Base-by-base conservation (phyloP, 2,888 invertebrate genomes). In the Coelopa pilipes region DNA sequence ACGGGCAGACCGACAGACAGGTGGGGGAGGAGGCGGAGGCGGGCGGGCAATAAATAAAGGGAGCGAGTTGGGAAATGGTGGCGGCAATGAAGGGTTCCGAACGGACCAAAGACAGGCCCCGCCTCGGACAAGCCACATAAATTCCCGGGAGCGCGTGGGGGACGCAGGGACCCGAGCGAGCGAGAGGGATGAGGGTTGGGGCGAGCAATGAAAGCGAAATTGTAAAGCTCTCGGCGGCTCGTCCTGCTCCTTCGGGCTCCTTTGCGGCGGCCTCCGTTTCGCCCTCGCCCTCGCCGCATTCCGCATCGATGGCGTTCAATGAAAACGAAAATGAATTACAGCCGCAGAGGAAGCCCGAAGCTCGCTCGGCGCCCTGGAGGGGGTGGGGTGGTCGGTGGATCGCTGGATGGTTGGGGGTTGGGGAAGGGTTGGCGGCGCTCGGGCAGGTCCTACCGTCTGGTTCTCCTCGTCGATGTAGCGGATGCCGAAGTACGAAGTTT, bases 401-500 rank as follows among this genome's bases (percentile, higher is more conserved):
- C 0, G 57, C 7, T 57, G 21, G 21, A n/a, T 11, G 57, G 1
- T 59, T 19, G 34, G 2, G 34, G 34, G n/a, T n/a, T n/a, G n/a
- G n/a, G n/a, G n/a, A n/a, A n/a, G n/a, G n/a, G n/a, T 3, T 65
- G 13, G 12, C 17, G 49, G 47, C 10, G 24, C 57, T n/a, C n/a
- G 47, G 67, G 9, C 53, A 53, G 76, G 79, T 87, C 92, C 92
- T 90, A 97, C 97, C 89, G 97, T 95, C 90, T 98, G 98, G 86
- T 95, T 96, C 82, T 96, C 95, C 82, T 93, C 92, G 87, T 98
- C 97, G 76, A 98, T 91, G 87, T 94, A 98, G 78, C 98, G 92
- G 67, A 98, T 91, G 70, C 98, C 98, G 88, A 98, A 98, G 89
- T 98, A 98, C 78, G 97, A 96, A 70, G 97, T 97, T 89, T 98